A percentile compares a stretch with the other conserved stretches of the same genome.
Conservation (phyloP, 2,797 vertebrate genomes). For the Trachurus trachurus region DNA sequence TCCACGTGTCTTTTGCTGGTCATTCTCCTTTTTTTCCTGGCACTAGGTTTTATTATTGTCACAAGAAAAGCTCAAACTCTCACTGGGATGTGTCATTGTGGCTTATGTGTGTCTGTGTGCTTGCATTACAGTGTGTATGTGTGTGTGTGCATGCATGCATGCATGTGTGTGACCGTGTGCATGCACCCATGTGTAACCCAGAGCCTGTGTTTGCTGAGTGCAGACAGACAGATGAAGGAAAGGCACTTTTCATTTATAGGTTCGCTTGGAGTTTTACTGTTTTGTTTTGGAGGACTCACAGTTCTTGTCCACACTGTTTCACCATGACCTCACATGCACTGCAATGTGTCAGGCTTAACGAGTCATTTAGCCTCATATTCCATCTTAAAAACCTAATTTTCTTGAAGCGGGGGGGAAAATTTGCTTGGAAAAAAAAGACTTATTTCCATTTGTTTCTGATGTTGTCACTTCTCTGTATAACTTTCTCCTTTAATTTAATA, state of each 20-base stretch:
- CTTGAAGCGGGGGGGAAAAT: neutral
- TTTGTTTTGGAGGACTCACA: slow-evolving; percentile 74
- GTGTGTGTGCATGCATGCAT: slow-evolving; percentile 1
- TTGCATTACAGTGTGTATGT: slow-evolving; percentile 5
- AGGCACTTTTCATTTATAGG: slow-evolving; percentile 70
- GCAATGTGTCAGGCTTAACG: slow-evolving; percentile 32
- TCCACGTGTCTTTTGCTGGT: slow-evolving; percentile 61
- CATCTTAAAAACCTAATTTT: slow-evolving; percentile 32
- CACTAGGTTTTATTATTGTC: slow-evolving; percentile 73
- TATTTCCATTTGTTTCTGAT: slow-evolving; percentile 26
- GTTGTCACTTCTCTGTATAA: slow-evolving; percentile 12
- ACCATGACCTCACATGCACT: slow-evolving; percentile 68
- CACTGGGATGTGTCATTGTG: slow-evolving; percentile 69
- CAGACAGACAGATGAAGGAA: slow-evolving; percentile 62
- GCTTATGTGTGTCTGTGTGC: slow-evolving; percentile 40
- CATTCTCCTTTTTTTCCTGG: slow-evolving; percentile 69
- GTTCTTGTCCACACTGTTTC: slow-evolving; percentile 53
- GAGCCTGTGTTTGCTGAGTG: slow-evolving; percentile 41
- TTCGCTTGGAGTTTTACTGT: slow-evolving; percentile 71
- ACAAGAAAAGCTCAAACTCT: slow-evolving; percentile 67
- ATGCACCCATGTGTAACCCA: slow-evolving; percentile 29
- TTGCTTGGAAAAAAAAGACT: neutral
- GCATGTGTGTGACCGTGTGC: slow-evolving; percentile 8
- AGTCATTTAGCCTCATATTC: slow-evolving; percentile 29
- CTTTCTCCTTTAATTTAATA: neutral